These are phyloP conservation scores for Hypsopygia costalis DNA, from an alignment of 2,888 invertebrate genomes.

Conservation along the genomic window DNA sequence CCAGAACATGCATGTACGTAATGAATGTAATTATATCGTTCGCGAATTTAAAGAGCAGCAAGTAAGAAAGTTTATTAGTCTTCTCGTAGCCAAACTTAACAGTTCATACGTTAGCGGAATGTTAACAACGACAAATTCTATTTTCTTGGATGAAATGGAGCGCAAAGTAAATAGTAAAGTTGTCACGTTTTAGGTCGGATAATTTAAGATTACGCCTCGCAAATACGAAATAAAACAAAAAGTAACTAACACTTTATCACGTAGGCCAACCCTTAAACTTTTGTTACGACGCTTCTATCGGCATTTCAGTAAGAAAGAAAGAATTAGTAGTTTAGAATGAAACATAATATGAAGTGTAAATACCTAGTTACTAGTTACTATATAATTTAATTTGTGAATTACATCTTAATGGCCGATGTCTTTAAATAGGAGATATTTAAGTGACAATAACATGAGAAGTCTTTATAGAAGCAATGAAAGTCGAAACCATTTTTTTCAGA, in stretches of 20 bases:
- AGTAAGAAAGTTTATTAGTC: slow-evolving; percentile 1
- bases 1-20: not conserved
- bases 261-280: slow-evolving; percentile 33
- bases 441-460: no score
- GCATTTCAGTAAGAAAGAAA: no score
- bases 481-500: no score
- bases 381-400: no score
- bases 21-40: not conserved
- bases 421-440: no score
- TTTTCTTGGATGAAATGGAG: not conserved
- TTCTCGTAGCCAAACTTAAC: slow-evolving; percentile 3
- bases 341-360: no score
- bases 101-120: slow-evolving; percentile 8
- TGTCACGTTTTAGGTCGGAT: slow-evolving; percentile 43
- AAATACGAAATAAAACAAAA: slow-evolving; percentile 45
- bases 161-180: slow-evolving; percentile 23
- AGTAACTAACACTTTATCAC: slow-evolving; percentile 33
- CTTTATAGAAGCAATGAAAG: no score
- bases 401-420: no score
- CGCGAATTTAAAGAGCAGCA: not conserved
- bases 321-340: no score
- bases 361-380: no score
- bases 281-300: slow-evolving; percentile 19
- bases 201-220: slow-evolving; percentile 42
- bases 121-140: slow-evolving; percentile 13